Percentiles rank a stretch among this genome's conserved stretches.
These are phyloP conservation scores for Cataglyphis rosenhaueri DNA, from an alignment of 2,888 invertebrate species.

Conservation along the genomic window DNA sequence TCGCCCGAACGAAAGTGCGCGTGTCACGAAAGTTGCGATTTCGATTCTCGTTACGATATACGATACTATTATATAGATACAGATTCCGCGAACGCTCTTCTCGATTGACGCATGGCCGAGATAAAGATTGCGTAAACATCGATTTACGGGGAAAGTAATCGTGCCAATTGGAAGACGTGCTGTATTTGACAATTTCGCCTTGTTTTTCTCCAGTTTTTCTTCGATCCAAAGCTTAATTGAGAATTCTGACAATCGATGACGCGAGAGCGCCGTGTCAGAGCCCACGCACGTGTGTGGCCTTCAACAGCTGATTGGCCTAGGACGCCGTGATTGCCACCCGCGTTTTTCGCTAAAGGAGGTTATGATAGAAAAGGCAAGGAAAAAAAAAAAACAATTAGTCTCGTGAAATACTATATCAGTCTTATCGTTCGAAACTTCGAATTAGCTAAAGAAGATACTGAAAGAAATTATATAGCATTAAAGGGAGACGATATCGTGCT, in stretches of 20 bases:
- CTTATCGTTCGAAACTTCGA: neutral
- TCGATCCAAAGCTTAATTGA: slow-evolving; percentile 12
- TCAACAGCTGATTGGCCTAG: slow-evolving; percentile 72
- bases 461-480: neutral
- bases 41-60: slow-evolving; percentile 46
- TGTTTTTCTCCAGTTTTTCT: neutral
- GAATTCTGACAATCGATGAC: slow-evolving; percentile 49
- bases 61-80: neutral
- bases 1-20: neutral
- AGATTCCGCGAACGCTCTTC: slow-evolving; percentile 13
- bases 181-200: neutral
- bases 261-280: slow-evolving; percentile 34
- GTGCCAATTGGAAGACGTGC: neutral
- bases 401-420: neutral
- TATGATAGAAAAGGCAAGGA: slow-evolving; percentile 41
- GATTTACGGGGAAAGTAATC: neutral
- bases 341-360: slow-evolving; percentile 43
- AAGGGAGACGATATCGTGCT: neutral
- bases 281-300: slow-evolving; percentile 49
- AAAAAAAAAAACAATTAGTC: slow-evolving; percentile 33
- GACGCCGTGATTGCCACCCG: slow-evolving; percentile 39
- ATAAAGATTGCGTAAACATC: neutral
- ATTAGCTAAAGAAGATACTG: neutral
- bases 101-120: neutral
- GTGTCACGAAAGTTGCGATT: slow-evolving; percentile 40